Conservation (phyloP, 2,113 vertebrate genomes). For the Ptilonorhynchus violaceus region DNA sequence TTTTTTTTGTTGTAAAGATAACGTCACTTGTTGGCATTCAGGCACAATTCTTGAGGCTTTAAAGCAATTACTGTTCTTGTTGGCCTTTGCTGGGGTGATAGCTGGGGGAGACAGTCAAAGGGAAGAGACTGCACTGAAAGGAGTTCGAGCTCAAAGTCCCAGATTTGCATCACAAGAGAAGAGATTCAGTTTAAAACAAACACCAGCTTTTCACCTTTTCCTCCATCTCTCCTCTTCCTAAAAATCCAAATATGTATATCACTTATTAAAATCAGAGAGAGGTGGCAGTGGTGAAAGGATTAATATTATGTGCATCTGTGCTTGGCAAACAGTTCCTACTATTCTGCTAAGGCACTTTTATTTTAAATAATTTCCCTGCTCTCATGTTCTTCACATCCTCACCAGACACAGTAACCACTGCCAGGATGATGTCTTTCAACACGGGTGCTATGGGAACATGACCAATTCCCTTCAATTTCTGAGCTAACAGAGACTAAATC, state of each 20-base stretch:
- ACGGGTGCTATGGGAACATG: not conserved
- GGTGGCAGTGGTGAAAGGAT: not conserved
- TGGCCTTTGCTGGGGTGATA: not conserved
- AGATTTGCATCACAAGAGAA: not conserved
- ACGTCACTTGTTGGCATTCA: conserved; percentile 27
- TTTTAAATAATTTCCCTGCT: not conserved
- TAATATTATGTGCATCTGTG: not conserved
- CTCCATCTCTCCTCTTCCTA: not conserved
- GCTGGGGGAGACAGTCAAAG: not conserved
- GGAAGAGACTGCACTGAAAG: not conserved
- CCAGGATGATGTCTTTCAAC: conserved; percentile 31
- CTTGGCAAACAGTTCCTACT: not conserved
- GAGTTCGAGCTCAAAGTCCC: not conserved
- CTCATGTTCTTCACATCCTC: conserved; percentile 12
- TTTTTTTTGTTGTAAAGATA: not conserved
- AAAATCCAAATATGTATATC: not conserved
- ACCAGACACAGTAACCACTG: not conserved
- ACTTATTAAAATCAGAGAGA: not conserved
- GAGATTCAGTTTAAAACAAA: not conserved
- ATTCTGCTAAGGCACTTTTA: not conserved
- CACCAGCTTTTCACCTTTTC: not conserved
- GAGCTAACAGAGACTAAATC: not conserved
- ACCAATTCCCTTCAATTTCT: not conserved
- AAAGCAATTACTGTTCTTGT: not conserved
- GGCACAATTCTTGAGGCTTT: not conserved